Percentiles rank a stretch among this genome's conserved stretches.
Evolutionary conservation across 2,888 invertebrate species (phyloP).

Genomic region (Metacarcinus magister): DNA sequence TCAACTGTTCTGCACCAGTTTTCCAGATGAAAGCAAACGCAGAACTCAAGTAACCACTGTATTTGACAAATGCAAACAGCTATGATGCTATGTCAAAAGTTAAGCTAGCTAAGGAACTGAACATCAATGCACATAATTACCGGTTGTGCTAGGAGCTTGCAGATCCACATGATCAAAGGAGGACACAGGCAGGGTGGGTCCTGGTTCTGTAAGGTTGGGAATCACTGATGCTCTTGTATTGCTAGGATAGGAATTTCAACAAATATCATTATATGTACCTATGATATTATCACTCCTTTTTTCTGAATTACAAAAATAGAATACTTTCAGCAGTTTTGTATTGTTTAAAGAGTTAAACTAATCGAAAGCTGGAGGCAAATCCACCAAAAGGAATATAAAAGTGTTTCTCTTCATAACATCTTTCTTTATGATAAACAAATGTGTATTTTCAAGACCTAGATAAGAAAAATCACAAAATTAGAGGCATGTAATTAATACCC

Average conservation of each 20-base stretch:
- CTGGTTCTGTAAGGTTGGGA: background rate
- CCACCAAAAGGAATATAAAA: too few relatives aligned
- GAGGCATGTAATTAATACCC: too few relatives aligned
- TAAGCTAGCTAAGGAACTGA: background rate
- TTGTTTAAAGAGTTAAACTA: background rate
- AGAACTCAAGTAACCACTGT: background rate
- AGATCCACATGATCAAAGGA: conserved; percentile 40
- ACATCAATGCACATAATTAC: background rate
- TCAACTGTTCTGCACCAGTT: background rate
- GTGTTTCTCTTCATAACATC: too few relatives aligned
- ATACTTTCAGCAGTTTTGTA: background rate
- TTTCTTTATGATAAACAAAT: too few relatives aligned
- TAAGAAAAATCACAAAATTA: too few relatives aligned
- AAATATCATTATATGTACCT: background rate
- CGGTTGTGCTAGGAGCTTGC: conserved; percentile 46
- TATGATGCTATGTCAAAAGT: background rate
- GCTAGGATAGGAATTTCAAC: background rate
- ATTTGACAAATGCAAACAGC: background rate
- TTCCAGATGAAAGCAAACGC: background rate
- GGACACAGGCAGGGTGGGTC: background rate
- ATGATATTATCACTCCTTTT: background rate
- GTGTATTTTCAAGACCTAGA: too few relatives aligned
- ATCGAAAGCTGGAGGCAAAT: too few relatives aligned
- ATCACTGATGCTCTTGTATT: conserved; percentile 21
- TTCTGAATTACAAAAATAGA: background rate